Conservation (phyloP, 2,888 invertebrate species). For the Trissolcus japonicus region DNA sequence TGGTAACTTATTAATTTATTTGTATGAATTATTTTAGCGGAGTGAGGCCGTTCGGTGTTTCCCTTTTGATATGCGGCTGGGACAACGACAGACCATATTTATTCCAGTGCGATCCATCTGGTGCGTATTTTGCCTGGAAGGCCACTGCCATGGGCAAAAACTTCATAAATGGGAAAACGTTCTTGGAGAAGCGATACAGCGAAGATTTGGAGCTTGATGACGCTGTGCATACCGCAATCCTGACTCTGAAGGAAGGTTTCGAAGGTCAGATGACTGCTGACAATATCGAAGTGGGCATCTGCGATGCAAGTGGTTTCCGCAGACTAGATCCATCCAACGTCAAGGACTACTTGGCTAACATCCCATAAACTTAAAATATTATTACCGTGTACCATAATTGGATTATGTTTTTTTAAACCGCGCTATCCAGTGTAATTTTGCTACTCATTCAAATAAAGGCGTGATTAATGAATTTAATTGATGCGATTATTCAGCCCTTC, state of each 20-base stretch:
- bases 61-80: conserved; percentile 97
- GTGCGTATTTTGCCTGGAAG: conserved; percentile 99
- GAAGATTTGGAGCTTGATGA: conserved; percentile 98
- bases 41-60: conserved; percentile 99
- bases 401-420: conserved; percentile 2
- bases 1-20: too few relatives aligned
- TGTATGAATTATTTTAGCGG: conserved; percentile 80
- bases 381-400: neutral
- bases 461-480: neutral
- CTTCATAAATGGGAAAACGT: conserved; percentile 98
- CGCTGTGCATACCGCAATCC: conserved; percentile 98
- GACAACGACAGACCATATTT: conserved; percentile 93
- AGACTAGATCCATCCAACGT: conserved; percentile 94
- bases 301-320: conserved; percentile 92
- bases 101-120: conserved; percentile 99
- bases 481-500: too few relatives aligned
- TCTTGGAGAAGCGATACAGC: conserved; percentile 97
- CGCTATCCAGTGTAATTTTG: conserved; percentile 28
- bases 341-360: conserved; percentile 96
- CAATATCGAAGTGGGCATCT: conserved; percentile 98
- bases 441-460: conserved; percentile 32
- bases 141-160: conserved; percentile 99
- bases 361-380: conserved; percentile 78
- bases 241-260: conserved; percentile 98
- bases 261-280: conserved; percentile 99